Percentiles rank a stretch among this genome's conserved stretches.
phyloP scores from a whole-genome alignment of 2,113 vertebrate species.

The Panthera leo region DNA sequence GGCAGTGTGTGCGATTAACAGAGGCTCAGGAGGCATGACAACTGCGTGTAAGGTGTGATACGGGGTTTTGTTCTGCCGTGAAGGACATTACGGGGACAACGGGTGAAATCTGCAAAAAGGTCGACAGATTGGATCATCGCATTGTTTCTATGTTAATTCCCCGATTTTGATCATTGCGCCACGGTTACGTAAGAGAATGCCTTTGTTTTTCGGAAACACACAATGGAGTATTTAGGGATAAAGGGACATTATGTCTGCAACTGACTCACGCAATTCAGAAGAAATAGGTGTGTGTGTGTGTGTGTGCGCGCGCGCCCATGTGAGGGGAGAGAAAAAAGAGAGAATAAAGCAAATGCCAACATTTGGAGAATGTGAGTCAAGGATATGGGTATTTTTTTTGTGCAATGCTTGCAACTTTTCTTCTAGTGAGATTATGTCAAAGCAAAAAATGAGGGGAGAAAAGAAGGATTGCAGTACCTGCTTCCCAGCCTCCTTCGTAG shows the following conservation, averaged over 20 bases:
- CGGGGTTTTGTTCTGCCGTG: not conserved
- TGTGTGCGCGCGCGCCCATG: accelerated
- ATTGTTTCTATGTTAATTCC: not conserved
- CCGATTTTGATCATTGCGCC: not conserved
- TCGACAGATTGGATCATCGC: too few relatives aligned
- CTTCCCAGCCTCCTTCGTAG: not conserved
- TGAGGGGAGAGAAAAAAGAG: not conserved
- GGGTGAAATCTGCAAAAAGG: not conserved
- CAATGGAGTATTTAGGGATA: not conserved
- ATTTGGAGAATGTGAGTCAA: not conserved
- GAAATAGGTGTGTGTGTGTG: not conserved
- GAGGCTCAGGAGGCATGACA: not conserved
- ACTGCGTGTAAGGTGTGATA: accelerated
- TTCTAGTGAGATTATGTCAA: not conserved
- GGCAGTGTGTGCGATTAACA: not conserved
- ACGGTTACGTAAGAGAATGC: not conserved
- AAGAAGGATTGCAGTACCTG: not conserved
- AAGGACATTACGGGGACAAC: not conserved
- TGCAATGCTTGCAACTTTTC: not conserved
- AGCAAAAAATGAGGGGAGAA: not conserved
- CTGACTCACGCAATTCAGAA: not conserved
- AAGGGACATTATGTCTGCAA: not conserved
- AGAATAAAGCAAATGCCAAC: not conserved
- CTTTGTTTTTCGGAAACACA: not conserved
- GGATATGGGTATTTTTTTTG: not conserved